phyloP scores from a whole-genome alignment of 2,797 vertebrate species.

The Sciurus carolinensis region DNA sequence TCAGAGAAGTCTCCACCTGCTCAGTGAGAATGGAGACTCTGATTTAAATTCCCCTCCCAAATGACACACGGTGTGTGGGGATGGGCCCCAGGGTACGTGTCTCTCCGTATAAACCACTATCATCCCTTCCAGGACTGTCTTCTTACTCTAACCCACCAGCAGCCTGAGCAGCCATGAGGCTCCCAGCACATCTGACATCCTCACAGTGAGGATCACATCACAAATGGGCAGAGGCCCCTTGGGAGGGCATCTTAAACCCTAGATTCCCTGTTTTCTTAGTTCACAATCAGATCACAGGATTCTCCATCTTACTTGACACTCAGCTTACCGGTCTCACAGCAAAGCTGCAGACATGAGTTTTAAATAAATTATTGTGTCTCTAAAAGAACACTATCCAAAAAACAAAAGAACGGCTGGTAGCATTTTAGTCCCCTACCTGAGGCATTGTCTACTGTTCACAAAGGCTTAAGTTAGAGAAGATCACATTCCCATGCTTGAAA shows the following conservation, averaged over 20 bases:
- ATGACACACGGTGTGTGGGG: neutral
- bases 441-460: neutral
- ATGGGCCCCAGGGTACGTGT: neutral
- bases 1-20: neutral
- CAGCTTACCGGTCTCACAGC: neutral
- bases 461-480: conserved; percentile 37
- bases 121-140: neutral
- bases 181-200: neutral
- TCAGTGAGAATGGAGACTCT: neutral
- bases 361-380: conserved; percentile 19
- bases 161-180: neutral
- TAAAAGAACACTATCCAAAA: conserved; percentile 18
- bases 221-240: neutral
- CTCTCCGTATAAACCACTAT: neutral
- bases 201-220: rapidly evolving
- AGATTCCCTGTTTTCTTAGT: neutral
- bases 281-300: neutral
- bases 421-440: neutral
- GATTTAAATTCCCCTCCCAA: neutral
- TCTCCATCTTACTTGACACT: neutral
- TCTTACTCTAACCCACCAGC: neutral
- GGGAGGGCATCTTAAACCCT: neutral
- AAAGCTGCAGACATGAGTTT: conserved; percentile 23
- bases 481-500: conserved; percentile 54
- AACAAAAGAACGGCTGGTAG: conserved; percentile 27